Base-by-base conservation (phyloP, 2,797 vertebrate species). In the Sciaenops ocellatus region DNA sequence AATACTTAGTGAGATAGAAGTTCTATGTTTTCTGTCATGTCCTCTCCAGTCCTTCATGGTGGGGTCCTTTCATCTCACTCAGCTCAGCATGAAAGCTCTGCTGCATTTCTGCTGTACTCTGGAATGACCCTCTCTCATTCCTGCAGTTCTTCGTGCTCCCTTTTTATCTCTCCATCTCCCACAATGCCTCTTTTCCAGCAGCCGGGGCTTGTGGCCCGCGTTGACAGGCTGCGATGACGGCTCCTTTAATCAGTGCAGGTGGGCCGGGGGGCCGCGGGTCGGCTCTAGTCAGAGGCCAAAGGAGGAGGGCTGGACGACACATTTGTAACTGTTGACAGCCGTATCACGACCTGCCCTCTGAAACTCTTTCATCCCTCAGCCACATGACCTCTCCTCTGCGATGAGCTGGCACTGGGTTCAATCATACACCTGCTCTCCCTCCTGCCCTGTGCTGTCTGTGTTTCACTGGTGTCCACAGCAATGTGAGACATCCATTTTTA, bases 261-360 rank as follows among this genome's bases (percentile, higher is more conserved):
- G 95, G 94, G 79, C 78, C 46, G 80, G 79, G 34, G 34, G 34
- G 8, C 0, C 76, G 77, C 46, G 1, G 54, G 66, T n/a, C 54
- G 3, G 67, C 79, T 86, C 34, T 54, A 44, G 78, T 85, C 78
- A 20, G 86, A 68, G 78, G 68, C 71, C 82, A 83, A 17, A 61
- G 87, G 38, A 74, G 77, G 83, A 64, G 83, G 79, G 73, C 82
- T 76, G 86, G 54, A 57, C 86, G 73, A 81, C 91, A 89, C 90
- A 91, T 94, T 95, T 94, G 93, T 90, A 93, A 68, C 93, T 95
- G 95, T 95, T 94, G 93, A 90, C 90, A 91, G 94, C 86, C 70
- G 64, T 69, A 82, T 93, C 71, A 93, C 85, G 78, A 89, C 83
- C 79, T 87, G 73, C 81, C 79, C 50, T 80, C 76, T 89, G 69